Conservation (phyloP, 2,888 invertebrate genomes). For the Dugesia japonica region DNA sequence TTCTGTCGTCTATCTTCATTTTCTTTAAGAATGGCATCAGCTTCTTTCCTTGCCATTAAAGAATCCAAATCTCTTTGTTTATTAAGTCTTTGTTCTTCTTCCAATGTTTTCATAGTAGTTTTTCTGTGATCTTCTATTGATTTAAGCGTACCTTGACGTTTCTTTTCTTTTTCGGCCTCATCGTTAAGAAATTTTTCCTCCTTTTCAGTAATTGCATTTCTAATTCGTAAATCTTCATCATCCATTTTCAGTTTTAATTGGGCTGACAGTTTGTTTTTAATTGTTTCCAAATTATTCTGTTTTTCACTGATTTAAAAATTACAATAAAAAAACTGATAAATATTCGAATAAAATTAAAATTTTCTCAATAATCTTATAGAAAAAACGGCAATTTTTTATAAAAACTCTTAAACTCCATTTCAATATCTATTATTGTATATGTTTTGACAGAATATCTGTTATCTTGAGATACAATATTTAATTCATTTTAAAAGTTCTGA, state of each 20-base stretch:
- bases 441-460: too few species aligned
- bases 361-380: too few species aligned
- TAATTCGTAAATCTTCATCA: conserved; percentile 44
- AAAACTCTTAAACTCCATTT: too few species aligned
- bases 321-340: too few species aligned
- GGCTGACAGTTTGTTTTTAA: conserved; percentile 42
- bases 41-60: conserved; percentile 40
- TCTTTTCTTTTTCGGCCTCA: conserved; percentile 39
- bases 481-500: too few species aligned
- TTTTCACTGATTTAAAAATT: conserved; percentile 41
- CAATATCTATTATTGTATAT: too few species aligned
- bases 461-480: too few species aligned
- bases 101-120: conserved; percentile 31
- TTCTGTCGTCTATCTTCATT: conserved; percentile 43
- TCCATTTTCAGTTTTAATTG: conserved; percentile 40
- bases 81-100: conserved; percentile 40
- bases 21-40: conserved; percentile 42
- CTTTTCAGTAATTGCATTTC: conserved; percentile 40
- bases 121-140: conserved; percentile 30
- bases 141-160: conserved; percentile 30
- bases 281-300: conserved; percentile 42
- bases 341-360: too few species aligned
- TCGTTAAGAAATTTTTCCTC: conserved; percentile 41
- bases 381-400: too few species aligned
- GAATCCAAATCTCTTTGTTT: conserved; percentile 41